Conservation (phyloP, 2,888 invertebrate genomes). For the Idaea straminata region DNA sequence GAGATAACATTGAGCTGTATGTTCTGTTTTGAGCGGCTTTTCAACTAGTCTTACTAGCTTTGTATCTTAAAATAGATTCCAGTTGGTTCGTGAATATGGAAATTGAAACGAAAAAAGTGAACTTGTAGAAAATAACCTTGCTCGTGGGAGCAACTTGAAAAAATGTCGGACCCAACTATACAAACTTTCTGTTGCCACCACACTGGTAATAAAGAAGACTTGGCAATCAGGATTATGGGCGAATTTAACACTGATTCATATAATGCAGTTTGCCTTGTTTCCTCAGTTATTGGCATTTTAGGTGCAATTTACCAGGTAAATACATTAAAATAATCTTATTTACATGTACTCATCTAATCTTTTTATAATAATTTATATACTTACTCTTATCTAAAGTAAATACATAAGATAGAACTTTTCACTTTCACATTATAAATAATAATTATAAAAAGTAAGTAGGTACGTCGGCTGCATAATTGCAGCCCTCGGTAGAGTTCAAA, state of each 20-base stretch:
- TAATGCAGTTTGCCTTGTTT: conserved; percentile 86
- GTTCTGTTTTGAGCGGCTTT: not conserved
- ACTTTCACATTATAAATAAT: no score
- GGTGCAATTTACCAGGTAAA: conserved; percentile 89
- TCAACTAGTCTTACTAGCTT: not conserved
- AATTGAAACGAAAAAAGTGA: not conserved
- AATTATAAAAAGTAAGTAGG: no score
- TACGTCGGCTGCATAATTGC: no score
- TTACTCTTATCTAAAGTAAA: no score
- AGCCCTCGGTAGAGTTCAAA: no score
- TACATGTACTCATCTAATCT: no score
- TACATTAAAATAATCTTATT: not conserved
- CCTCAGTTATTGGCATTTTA: conserved; percentile 85
- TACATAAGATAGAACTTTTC: no score
- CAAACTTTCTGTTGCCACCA: conserved; percentile 91
- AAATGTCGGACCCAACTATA: conserved; percentile 88
- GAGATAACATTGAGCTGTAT: not conserved
- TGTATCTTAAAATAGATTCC: not conserved
- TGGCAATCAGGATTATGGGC: conserved; percentile 83
- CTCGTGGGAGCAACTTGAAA: conserved; percentile 6
- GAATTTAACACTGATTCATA: conserved; percentile 88
- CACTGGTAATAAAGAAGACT: conserved; percentile 81
- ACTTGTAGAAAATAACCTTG: not conserved
- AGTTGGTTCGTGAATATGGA: not conserved
- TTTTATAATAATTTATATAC: no score